These are phyloP conservation scores for Scrobipalpa costella DNA, from an alignment of 2,888 invertebrate genomes.

Conservation along the genomic window DNA sequence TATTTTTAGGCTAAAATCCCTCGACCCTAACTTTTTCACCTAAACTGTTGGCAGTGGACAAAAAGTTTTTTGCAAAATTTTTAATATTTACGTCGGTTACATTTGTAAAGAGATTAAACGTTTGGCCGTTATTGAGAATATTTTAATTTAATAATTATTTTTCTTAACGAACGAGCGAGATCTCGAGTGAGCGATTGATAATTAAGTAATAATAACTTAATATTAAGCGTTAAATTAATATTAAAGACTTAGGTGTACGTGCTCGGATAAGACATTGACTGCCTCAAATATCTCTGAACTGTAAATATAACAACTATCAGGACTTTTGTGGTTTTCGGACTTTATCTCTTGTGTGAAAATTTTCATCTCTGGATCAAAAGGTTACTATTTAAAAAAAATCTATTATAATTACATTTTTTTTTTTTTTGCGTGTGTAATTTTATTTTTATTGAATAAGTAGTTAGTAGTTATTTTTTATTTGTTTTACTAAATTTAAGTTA, in stretches of 20 bases:
- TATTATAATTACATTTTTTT: slow-evolving; percentile 2
- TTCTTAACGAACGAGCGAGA: slow-evolving; percentile 58
- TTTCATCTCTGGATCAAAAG: slow-evolving; percentile 54
- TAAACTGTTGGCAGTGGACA: slow-evolving; percentile 67
- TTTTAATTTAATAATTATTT: slow-evolving; percentile 72
- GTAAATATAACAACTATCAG: slow-evolving; percentile 38
- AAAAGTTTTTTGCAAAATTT: slow-evolving; percentile 76
- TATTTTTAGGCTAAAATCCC: slow-evolving; percentile 75
- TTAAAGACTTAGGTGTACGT: slow-evolving; percentile 55
- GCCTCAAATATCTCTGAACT: slow-evolving; percentile 39
- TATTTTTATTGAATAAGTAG: not conserved
- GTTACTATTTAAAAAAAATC: slow-evolving; percentile 45
- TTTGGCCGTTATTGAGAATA: slow-evolving; percentile 76
- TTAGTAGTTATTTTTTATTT: slow-evolving; percentile 7
- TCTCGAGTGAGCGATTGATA: slow-evolving; percentile 63
- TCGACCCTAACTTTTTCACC: slow-evolving; percentile 67
- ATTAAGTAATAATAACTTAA: slow-evolving; percentile 47
- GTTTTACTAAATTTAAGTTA: slow-evolving; percentile 6
- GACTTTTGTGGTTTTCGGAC: slow-evolving; percentile 50
- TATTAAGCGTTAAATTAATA: slow-evolving; percentile 69
- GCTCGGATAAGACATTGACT: slow-evolving; percentile 50
- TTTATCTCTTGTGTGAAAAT: slow-evolving; percentile 47
- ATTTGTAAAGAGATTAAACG: slow-evolving; percentile 74
- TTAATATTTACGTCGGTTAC: slow-evolving; percentile 80
- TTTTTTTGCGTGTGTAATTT: slow-evolving; percentile 22